Evolutionary conservation across 2,113 vertebrate genomes (phyloP), one percentile per base, ranked within the genome.

Genomic region (Engystomops pustulosus): DNA sequence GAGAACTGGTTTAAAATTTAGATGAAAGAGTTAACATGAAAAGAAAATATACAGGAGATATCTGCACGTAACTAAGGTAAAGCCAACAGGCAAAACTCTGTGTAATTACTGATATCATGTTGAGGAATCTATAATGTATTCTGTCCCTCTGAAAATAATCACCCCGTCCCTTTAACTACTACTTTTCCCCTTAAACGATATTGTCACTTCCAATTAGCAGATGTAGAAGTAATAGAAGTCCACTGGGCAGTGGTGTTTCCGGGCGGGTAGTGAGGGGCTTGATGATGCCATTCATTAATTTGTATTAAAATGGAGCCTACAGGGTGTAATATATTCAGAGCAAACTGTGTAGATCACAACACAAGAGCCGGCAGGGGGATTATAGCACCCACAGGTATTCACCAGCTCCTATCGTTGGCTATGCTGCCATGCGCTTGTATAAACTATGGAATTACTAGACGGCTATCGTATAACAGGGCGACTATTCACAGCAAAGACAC

Each of bases 321-420:
- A n/a, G n/a, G n/a, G n/a, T n/a, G n/a, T n/a, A n/a, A n/a, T n/a
- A n/a, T n/a, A n/a, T n/a, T n/a, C n/a, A n/a, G n/a, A n/a, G n/a
- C n/a, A n/a, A n/a, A n/a, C n/a, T n/a, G 71, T 18, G 6, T 25
- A 36, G 32, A 20, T 7, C 7, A 0, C 18, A 36, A 27, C 14
- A 49, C 25, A 30, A 74, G 36, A 32, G 71, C 71, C 44, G 30
- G 71, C 20, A 51, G 25, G 71, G 44, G 49, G 71, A 32, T 74
- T 12, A 34, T 41, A 41, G 14, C 2, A 17, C 36, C 62, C 8
- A 36, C 32, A 9, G 32, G 32, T 15, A 36, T 36, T 65, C 15
- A 67, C 30, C 62, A 20, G 30, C 15, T 34, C 32, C 14, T 10
- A 20, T 67, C 6, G 25, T 65, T 34, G 15, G 27, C 30, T 20